phyloP scores from a whole-genome alignment of 1,140 invertebrate genomes.

The Drosophila lacertosa region DNA sequence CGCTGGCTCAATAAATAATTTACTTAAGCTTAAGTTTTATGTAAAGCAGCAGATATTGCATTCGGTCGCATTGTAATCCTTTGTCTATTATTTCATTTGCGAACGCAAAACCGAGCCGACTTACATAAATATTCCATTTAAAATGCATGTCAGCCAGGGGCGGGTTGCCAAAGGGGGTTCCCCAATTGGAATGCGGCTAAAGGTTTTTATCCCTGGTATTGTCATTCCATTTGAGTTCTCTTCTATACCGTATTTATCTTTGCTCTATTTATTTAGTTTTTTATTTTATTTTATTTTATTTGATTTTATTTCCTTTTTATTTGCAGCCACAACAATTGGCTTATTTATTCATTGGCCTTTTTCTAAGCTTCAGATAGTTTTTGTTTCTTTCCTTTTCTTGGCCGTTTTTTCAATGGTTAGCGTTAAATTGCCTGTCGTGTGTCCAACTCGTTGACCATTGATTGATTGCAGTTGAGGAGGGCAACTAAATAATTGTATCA shows the following conservation, averaged over 20 bases:
- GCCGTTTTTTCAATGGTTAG: slow-evolving; percentile 47
- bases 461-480: slow-evolving; percentile 60
- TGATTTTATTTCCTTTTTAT: slow-evolving; percentile 37
- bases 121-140: slow-evolving; percentile 81
- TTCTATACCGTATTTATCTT: slow-evolving; percentile 48
- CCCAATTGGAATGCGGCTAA: slow-evolving; percentile 18
- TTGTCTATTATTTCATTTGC: slow-evolving; percentile 78
- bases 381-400: slow-evolving; percentile 36
- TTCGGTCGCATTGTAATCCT: slow-evolving; percentile 63
- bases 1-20: slow-evolving; percentile 75
- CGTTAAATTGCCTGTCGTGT: slow-evolving; percentile 76
- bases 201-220: slow-evolving; percentile 44
- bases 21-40: slow-evolving; percentile 76
- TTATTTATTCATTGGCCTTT: slow-evolving; percentile 59
- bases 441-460: slow-evolving; percentile 60
- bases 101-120: slow-evolving; percentile 28
- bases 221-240: slow-evolving; percentile 35
- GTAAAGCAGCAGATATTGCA: slow-evolving; percentile 67
- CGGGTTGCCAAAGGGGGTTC: not conserved
- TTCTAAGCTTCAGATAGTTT: slow-evolving; percentile 32
- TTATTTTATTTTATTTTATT: slow-evolving; percentile 36
- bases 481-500: not conserved
- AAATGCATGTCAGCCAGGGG: slow-evolving; percentile 57
- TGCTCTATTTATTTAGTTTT: slow-evolving; percentile 58
- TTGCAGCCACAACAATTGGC: slow-evolving; percentile 42